Percentiles rank a stretch among this genome's conserved stretches.
phyloP scores from a whole-genome alignment of 2,797 vertebrate species.

The Kryptolebias ocellatus region DNA sequence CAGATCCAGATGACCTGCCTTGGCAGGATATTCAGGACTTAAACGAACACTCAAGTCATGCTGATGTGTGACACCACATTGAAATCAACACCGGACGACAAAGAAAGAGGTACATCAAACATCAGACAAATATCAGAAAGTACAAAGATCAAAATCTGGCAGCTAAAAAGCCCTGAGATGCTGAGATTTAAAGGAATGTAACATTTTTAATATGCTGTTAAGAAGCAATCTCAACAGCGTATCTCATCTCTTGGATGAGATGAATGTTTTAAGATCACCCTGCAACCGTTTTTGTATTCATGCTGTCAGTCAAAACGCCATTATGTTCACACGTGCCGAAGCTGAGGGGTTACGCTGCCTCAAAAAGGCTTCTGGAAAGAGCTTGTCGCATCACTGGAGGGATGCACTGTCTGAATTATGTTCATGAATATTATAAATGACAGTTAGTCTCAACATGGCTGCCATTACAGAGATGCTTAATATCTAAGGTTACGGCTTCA shows the following conservation, averaged over 20 bases:
- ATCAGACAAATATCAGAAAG: conserved; percentile 40
- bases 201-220: conserved; percentile 20
- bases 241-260: conserved; percentile 32
- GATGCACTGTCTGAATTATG: conserved; percentile 35
- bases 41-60: conserved; percentile 55
- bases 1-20: conserved; percentile 60
- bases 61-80: conserved; percentile 38
- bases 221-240: conserved; percentile 35
- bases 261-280: conserved; percentile 52
- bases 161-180: conserved; percentile 10
- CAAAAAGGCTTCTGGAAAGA: conserved; percentile 40
- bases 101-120: conserved; percentile 22
- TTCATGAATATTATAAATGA: conserved; percentile 49
- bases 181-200: conserved; percentile 14
- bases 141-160: conserved; percentile 33
- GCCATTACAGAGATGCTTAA: conserved; percentile 7
- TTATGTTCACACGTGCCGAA: conserved; percentile 45
- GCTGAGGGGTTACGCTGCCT: conserved; percentile 23
- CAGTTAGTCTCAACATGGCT: conserved; percentile 36
- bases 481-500: conserved; percentile 27
- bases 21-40: conserved; percentile 48
- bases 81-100: conserved; percentile 50
- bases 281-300: conserved; percentile 54
- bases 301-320: conserved; percentile 55
- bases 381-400: conserved; percentile 39